Percentiles rank a stretch among this genome's conserved stretches.
phyloP scores from a whole-genome alignment of 2,797 vertebrate genomes.

The Myotis findleyi region DNA sequence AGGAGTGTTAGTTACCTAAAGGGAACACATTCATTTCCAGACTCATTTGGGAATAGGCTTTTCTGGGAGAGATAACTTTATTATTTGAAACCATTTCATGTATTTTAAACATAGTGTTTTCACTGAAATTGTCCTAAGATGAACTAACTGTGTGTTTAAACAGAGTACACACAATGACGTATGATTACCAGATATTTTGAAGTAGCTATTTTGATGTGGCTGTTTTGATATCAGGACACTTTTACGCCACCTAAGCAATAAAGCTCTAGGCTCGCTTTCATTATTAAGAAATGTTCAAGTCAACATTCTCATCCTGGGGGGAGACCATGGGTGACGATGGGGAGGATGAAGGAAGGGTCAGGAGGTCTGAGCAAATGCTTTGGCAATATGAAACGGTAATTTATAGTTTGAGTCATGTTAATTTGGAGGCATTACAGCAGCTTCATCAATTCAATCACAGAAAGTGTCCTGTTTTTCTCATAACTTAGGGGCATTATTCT shows the following conservation, averaged over 20 bases:
- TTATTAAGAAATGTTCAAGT: neutral
- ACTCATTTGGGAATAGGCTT: neutral
- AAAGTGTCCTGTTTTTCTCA: neutral
- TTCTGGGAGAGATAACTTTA: conserved; percentile 27
- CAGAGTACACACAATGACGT: neutral
- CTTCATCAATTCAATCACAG: neutral
- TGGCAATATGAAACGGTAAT: neutral
- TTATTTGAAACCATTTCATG: neutral
- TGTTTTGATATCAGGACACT: neutral
- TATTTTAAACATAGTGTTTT: neutral
- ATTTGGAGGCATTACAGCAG: neutral
- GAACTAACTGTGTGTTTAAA: neutral
- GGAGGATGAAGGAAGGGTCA: neutral
- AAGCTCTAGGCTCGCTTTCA: neutral
- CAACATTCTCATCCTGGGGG: neutral
- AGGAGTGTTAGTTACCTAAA: neutral
- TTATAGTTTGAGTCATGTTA: neutral
- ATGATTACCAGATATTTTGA: conserved; percentile 33
- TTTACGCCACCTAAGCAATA: neutral
- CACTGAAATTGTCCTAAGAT: neutral
- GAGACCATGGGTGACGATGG: neutral
- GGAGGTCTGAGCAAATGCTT: neutral
- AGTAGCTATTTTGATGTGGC: neutral
- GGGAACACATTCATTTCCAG: neutral
- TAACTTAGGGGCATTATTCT: neutral